A percentile compares a stretch with the other conserved stretches of the same genome.
Conservation (phyloP, 1,140 invertebrate genomes). For the Zaprionus taronus region DNA sequence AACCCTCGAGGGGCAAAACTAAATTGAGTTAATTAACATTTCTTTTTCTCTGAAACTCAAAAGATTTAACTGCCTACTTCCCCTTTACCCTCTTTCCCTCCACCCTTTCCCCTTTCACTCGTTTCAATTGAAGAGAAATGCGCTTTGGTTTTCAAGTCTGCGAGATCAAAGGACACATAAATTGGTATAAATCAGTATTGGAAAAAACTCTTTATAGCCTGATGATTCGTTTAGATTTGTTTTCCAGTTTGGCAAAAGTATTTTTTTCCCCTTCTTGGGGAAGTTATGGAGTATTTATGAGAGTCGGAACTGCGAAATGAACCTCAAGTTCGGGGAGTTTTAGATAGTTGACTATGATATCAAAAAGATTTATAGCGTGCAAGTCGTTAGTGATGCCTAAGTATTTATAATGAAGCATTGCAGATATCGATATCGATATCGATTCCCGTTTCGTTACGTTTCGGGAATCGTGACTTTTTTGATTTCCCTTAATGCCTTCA, state of each 20-base stretch:
- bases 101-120: background rate
- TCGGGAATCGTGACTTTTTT: constrained; percentile 1
- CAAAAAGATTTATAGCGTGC: background rate
- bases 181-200: background rate
- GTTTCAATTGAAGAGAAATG: background rate
- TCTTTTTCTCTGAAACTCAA: background rate
- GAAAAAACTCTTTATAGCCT: background rate
- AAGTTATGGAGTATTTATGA: background rate
- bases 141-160: background rate
- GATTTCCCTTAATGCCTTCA: constrained; percentile 1
- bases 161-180: constrained; percentile 1
- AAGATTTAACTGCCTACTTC: constrained; percentile 6
- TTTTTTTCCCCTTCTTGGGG: too few relatives aligned
- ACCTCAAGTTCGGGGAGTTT: background rate
- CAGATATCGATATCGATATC: constrained; percentile 8
- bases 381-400: background rate
- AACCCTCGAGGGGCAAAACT: constrained; percentile 1
- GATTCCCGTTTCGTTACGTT: background rate
- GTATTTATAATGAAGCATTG: background rate
- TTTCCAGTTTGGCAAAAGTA: background rate
- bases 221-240: background rate
- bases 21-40: constrained; percentile 12
- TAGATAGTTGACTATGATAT: background rate
- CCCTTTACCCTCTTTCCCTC: background rate
- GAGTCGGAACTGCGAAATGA: background rate